A percentile compares a stretch with the other conserved stretches of the same genome.
Evolutionary conservation across 2,113 vertebrate species (phyloP).

Genomic region (Isichthys henryi): DNA sequence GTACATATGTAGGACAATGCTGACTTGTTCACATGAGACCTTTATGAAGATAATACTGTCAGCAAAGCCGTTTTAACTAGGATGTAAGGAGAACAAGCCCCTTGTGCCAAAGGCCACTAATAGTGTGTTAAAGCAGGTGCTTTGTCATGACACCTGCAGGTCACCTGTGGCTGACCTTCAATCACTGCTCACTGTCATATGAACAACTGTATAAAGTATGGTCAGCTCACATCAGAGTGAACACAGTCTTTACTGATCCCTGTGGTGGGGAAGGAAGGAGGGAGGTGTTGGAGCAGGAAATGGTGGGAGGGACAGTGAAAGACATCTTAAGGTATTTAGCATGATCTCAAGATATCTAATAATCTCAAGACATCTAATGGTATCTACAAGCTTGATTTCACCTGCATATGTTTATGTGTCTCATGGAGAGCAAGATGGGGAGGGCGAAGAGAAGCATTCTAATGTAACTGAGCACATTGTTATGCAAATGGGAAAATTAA

Average conservation of each 20-base stretch:
- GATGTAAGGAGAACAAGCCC: not conserved
- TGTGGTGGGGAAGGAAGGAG: not conserved
- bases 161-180: not conserved
- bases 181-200: not conserved
- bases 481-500: not conserved
- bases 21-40: not conserved
- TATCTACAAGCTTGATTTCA: not conserved
- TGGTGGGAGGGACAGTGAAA: not conserved
- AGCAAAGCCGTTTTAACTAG: not conserved
- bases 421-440: not conserved
- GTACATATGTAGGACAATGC: constrained; percentile 4
- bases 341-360: not conserved
- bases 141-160: not conserved
- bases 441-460: not conserved
- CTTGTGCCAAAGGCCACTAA: not conserved
- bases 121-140: not conserved
- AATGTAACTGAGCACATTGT: not conserved
- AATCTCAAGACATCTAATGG: not conserved
- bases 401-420: not conserved
- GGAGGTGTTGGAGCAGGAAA: not conserved
- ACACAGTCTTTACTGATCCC: not conserved
- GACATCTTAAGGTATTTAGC: not conserved
- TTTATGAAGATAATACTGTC: not conserved
- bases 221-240: not conserved
- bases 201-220: not conserved